Evolutionary conservation across 1,140 invertebrate species (phyloP), one percentile per base, ranked within the genome.

Genomic region (Leptinotarsa defecta): DNA sequence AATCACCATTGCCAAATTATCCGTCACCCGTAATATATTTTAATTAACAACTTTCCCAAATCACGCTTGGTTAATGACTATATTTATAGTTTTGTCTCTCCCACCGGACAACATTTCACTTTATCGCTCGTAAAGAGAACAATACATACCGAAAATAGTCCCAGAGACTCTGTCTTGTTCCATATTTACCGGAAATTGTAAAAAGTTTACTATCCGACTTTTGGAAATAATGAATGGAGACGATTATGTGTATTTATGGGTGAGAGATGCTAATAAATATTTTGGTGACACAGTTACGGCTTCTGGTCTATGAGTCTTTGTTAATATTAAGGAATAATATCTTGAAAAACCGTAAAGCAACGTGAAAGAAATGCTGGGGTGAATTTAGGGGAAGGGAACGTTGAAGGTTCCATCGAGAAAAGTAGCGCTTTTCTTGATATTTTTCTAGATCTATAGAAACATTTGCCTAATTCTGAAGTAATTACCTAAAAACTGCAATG

Each of bases 1-100:
- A 57, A 57, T 57, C 15, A n/a, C 52, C n/a, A 19, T 57, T 15
- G 17, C 52, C 17, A 57, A 57, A 57, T 57, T 57, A 57, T 17
- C 17, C 2, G 3, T 57, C 17, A 57, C 15, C 52, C 52, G 17
- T 57, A 57, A 57, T 57, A 57, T 57, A 19, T 57, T 57, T 17
- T 1, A 57, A 57, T 57, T 57, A 57, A 57, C 52, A 57, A 57
- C 52, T 57, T 57, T 19, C 52, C 52, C 52, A 57, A 57, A 57
- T 57, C n/a, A 19, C 52, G n/a, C 52, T 17, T 19, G 17, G 4
- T 57, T 57, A 57, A 57, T 57, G 52, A 57, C 52, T 57, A 57
- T 57, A 57, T 57, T 57, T 57, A 57, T 57, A 57, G 52, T 57
- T 57, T 57, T 57, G 52, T 57, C 52, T 57, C 52, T 57, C 52